Base-by-base conservation (phyloP, 64 coral and sea anemone species). In the Cladopsammia gracilis region DNA sequence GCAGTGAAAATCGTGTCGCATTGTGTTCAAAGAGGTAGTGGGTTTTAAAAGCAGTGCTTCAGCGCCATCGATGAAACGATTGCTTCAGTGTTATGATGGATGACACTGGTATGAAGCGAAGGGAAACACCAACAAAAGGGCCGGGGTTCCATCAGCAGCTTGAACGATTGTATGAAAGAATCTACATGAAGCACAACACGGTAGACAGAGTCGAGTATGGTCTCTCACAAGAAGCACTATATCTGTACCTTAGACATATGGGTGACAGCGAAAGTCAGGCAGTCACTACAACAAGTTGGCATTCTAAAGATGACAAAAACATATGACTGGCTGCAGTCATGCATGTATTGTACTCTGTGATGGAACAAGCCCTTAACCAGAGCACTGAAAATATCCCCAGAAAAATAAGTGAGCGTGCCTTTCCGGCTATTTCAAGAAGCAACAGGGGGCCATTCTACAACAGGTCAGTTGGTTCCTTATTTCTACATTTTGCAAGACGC, bases 21-120 rank as follows among this genome's bases (percentile, higher is more conserved):
- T n/a, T n/a, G n/a, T n/a, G n/a, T n/a, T n/a, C n/a, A n/a, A n/a
- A n/a, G n/a, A n/a, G n/a, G n/a, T n/a, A n/a, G n/a, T n/a, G n/a
- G n/a, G n/a, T n/a, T 83, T 62, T 11, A 83, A 83, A 34, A 62
- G 3, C 5, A 47, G 19, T n/a, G 54, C 79, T 5, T 62, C 79
- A 34, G 79, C 52, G 20, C 79, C 79, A 5, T 25, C 54, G 8
- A 83, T 83, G 79, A 83, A 83, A 83, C 54, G 79, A 83, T 47
- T 83, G 18, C 11, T 83, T 4, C 79, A 83, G 44, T 83, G 79
- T 25, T 83, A 83, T 22, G 79, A 83, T 12, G 62, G 79, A 4
- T 83, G 19, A 4, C 52, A 62, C 62, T 83, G 58, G 79, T 83
- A 83, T 25, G 79, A 83, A 62, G 14, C 25, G 25, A 83, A 83